A percentile compares a stretch with the other conserved stretches of the same genome.
phyloP scores from a whole-genome alignment of 2,797 vertebrate genomes.

The Catostomus latipinnis region DNA sequence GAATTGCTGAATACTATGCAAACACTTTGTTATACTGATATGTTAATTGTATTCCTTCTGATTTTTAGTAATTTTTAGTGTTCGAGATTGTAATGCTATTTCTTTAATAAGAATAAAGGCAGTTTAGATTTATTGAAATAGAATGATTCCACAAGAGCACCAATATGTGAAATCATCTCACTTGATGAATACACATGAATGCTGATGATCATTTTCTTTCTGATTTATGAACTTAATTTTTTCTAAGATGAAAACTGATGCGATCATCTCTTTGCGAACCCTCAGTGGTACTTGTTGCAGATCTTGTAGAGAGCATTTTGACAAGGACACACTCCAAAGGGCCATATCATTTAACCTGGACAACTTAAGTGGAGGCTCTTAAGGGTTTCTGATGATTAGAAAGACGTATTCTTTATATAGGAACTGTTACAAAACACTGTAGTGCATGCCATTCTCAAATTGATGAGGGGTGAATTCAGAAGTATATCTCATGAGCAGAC shows the following conservation, averaged over 20 bases:
- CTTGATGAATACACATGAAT: neutral
- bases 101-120: no score
- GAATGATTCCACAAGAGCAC: neutral
- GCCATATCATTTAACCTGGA: conserved; percentile 5
- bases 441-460: neutral
- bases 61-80: no score
- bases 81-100: no score
- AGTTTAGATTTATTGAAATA: neutral
- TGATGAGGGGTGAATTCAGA: neutral
- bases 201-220: neutral
- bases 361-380: conserved; percentile 1
- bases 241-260: neutral
- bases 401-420: neutral
- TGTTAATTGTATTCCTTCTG: no score
- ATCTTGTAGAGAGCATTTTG: conserved; percentile 25
- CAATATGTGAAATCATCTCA: neutral
- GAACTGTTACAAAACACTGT: neutral
- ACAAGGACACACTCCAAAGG: conserved; percentile 5
- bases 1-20: no score
- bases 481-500: neutral
- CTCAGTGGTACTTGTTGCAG: conserved; percentile 10
- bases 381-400: conserved; percentile 32
- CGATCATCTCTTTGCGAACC: neutral
- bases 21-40: no score
- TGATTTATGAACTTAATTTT: neutral